A percentile compares a stretch with the other conserved stretches of the same genome.
These are phyloP conservation scores for Plagodis dolabraria DNA, from an alignment of 2,888 invertebrate species.

Conservation along the genomic window DNA sequence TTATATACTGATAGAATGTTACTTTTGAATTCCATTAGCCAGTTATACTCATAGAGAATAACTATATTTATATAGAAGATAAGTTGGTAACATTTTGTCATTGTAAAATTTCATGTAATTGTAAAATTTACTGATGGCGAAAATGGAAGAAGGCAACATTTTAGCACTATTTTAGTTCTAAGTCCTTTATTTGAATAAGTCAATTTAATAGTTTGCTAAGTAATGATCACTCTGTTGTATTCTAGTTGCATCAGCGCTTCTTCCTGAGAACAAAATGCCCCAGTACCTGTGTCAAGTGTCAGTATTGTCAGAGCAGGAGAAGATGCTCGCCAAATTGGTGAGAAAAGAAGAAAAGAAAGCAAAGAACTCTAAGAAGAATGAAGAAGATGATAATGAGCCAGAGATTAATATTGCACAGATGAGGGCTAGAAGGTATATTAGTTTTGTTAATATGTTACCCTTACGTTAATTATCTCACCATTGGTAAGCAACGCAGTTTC, in stretches of 20 bases:
- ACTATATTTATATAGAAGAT: too few species aligned
- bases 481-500: too few species aligned
- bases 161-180: too few species aligned
- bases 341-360: conserved; percentile 94
- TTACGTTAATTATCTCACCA: background rate
- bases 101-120: too few species aligned
- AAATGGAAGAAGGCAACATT: too few species aligned
- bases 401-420: conserved; percentile 82
- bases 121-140: too few species aligned
- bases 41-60: too few species aligned
- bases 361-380: conserved; percentile 72
- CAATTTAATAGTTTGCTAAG: background rate
- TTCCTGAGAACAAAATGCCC: conserved; percentile 84
- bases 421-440: conserved; percentile 79
- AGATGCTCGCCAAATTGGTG: conserved; percentile 89
- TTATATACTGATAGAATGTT: too few species aligned
- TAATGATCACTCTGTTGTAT: background rate
- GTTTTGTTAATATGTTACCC: background rate
- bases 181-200: background rate
- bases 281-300: conserved; percentile 92
- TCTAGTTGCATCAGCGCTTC: conserved; percentile 59
- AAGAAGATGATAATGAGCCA: conserved; percentile 77
- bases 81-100: too few species aligned
- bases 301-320: conserved; percentile 93
- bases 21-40: too few species aligned